A percentile compares a stretch with the other conserved stretches of the same genome.
These are phyloP conservation scores for Crossocerus cetratus DNA, from an alignment of 2,888 invertebrate genomes.

Conservation along the genomic window DNA sequence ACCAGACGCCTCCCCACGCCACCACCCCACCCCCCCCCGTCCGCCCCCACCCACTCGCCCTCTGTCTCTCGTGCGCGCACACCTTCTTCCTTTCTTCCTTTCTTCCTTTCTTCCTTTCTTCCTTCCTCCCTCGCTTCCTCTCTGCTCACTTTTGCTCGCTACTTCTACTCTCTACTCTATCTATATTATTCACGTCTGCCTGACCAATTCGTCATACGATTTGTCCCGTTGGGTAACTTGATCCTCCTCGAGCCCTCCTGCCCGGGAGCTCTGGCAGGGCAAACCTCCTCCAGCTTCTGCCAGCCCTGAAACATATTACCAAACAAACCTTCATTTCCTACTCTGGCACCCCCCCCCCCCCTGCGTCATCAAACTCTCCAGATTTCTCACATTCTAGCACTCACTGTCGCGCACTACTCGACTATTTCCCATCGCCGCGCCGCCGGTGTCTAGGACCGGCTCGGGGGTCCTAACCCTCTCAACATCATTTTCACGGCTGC, in stretches of 20 bases:
- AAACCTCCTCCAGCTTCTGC: slow-evolving; percentile 54
- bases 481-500: too few species aligned
- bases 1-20: slow-evolving; percentile 38
- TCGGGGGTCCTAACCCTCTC: too few species aligned
- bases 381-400: not conserved
- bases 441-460: too few species aligned
- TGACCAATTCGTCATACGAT: not conserved
- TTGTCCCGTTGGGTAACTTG: not conserved
- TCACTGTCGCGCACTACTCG: not conserved
- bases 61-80: too few species aligned
- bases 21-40: not conserved
- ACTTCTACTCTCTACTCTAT: not conserved
- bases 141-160: too few species aligned
- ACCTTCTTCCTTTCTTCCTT: too few species aligned
- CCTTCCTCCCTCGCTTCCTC: too few species aligned
- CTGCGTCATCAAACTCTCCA: not conserved
- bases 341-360: too few species aligned
- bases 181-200: not conserved
- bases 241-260: slow-evolving; percentile 3
- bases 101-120: too few species aligned
- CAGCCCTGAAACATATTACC: slow-evolving; percentile 44
- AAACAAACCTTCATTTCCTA: not conserved
- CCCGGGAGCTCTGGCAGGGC: slow-evolving; percentile 51
- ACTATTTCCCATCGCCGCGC: not conserved
- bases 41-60: too few species aligned